Evolutionary conservation across 2,113 vertebrate genomes (phyloP).

Genomic region (Xenopus borealis): DNA sequence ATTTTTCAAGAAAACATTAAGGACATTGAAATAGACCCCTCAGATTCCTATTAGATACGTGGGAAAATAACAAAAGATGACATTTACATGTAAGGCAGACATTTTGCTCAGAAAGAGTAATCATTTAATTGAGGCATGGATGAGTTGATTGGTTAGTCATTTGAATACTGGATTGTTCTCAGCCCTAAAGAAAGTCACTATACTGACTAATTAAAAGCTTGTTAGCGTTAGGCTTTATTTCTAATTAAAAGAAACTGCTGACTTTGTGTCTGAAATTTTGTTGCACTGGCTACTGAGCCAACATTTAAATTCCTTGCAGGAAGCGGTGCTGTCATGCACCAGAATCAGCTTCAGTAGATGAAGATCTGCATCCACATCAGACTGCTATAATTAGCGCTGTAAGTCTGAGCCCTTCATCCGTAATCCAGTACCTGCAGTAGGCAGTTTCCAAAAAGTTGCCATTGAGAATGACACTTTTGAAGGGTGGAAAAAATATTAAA

Average conservation of each 20-base stretch:
- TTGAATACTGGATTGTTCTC: conserved; percentile 13
- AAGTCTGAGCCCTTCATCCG: too few relatives aligned
- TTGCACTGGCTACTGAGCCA: conserved; percentile 23
- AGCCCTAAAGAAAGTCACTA: conserved; percentile 2
- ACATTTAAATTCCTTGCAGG: conserved; percentile 20
- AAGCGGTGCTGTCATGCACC: not conserved
- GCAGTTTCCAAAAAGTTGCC: too few relatives aligned
- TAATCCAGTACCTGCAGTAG: too few relatives aligned
- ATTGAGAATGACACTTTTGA: too few relatives aligned
- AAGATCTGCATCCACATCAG: not conserved
- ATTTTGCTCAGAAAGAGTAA: not conserved
- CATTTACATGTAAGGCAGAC: not conserved
- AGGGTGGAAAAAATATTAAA: too few relatives aligned
- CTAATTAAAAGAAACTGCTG: conserved; percentile 34
- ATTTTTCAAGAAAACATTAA: not conserved
- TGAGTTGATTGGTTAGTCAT: conserved; percentile 7
- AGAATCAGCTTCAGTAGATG: not conserved
- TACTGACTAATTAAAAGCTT: conserved; percentile 29
- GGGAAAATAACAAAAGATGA: conserved; percentile 11
- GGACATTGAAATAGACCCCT: not conserved
- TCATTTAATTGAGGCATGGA: not conserved
- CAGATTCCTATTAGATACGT: not conserved
- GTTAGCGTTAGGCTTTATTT: conserved; percentile 16
- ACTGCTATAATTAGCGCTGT: not conserved
- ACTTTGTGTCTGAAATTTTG: conserved; percentile 20